Conservation (phyloP, 2,113 vertebrate species). For the Maccullochella peelii region DNA sequence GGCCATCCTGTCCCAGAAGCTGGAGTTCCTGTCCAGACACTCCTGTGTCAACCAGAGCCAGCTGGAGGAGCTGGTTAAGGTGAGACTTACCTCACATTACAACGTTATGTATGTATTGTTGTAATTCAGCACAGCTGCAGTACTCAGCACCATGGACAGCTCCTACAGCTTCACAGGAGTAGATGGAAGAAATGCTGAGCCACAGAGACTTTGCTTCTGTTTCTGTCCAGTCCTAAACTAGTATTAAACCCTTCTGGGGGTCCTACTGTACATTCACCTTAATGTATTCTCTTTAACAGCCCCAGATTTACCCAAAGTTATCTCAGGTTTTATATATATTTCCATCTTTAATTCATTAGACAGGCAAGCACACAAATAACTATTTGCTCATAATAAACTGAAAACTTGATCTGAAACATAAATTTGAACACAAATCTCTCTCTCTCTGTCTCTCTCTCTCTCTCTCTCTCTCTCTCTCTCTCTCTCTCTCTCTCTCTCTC, state of each 20-base stretch:
- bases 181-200: background rate
- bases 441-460: background rate
- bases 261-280: background rate
- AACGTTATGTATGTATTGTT: background rate
- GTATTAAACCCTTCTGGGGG: background rate
- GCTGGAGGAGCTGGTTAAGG: constrained; percentile 95
- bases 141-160: constrained; percentile 77
- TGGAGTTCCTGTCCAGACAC: constrained; percentile 91
- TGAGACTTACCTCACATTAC: constrained; percentile 62
- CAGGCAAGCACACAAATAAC: background rate
- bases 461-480: no score
- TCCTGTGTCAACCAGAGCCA: constrained; percentile 93
- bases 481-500: background rate
- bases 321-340: constrained; percentile 4
- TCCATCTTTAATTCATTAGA: constrained; percentile 31
- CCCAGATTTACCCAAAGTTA: background rate
- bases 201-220: background rate
- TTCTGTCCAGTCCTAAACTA: background rate
- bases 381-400: no score
- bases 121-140: background rate
- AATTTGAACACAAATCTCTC: background rate
- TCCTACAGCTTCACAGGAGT: background rate
- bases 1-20: constrained; percentile 93
- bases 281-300: background rate
- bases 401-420: no score